phyloP scores from a whole-genome alignment of 2,113 vertebrate genomes.

The Aegotheles bennettii region DNA sequence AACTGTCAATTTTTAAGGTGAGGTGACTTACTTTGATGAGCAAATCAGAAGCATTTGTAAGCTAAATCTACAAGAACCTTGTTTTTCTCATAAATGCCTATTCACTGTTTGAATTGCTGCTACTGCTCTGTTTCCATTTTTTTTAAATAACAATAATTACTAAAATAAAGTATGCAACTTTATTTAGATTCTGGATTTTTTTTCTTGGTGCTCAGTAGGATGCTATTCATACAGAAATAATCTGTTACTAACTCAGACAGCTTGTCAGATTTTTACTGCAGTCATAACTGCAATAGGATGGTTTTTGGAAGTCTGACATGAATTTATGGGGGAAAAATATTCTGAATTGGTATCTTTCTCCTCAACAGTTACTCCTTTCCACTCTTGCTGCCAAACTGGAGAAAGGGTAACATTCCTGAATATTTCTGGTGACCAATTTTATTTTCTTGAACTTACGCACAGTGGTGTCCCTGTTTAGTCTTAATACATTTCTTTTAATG shows the following conservation, averaged over 20 bases:
- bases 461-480: background rate
- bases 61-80: background rate
- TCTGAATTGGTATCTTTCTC: background rate
- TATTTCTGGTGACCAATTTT: background rate
- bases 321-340: background rate
- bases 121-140: background rate
- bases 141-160: background rate
- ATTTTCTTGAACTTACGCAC: background rate
- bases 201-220: background rate
- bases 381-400: background rate
- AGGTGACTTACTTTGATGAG: background rate
- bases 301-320: background rate
- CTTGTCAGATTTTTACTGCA: slow-evolving; percentile 16
- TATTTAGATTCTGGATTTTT: background rate
- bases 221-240: background rate
- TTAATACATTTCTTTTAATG: background rate
- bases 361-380: background rate
- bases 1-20: background rate
- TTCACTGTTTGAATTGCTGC: background rate
- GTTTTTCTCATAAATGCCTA: background rate
- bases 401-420: background rate
- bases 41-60: background rate
- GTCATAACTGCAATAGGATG: background rate
- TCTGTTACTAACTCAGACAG: background rate
- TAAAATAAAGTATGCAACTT: background rate